Conservation (phyloP, 2,797 vertebrate genomes). For the Tiaroga cobitis region DNA sequence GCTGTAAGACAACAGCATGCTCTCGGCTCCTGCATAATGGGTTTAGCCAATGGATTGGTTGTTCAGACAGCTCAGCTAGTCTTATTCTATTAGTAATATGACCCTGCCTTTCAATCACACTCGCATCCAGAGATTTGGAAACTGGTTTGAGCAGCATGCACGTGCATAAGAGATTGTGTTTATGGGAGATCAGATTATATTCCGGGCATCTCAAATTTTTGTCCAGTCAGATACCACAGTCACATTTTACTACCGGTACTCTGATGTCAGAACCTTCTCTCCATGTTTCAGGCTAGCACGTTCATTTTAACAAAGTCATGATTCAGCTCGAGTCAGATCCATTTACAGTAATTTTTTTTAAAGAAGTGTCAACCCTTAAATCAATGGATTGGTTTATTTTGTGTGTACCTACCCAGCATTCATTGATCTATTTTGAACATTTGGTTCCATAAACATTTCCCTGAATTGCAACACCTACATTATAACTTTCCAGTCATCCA, state of each 20-base stretch:
- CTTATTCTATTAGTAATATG: slow-evolving; percentile 29
- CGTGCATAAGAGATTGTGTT: neutral
- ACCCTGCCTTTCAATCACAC: slow-evolving; percentile 35
- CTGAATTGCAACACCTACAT: neutral
- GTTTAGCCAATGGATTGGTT: slow-evolving; percentile 39
- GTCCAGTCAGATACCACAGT: neutral
- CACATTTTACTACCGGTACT: neutral
- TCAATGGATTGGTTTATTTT: neutral
- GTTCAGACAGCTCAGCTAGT: slow-evolving; percentile 32
- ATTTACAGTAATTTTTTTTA: neutral
- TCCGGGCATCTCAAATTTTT: neutral
- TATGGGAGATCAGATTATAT: slow-evolving; percentile 3
- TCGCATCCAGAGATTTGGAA: neutral
- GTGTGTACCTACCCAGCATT: neutral
- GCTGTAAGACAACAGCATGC: neutral
- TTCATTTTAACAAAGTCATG: neutral
- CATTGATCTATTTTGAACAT: neutral
- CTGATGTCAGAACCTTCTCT: neutral
- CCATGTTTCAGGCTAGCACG: neutral
- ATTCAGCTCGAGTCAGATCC: neutral
- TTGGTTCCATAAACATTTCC: slow-evolving; percentile 1
- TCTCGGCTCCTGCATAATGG: slow-evolving; percentile 12
- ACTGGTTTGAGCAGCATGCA: neutral
- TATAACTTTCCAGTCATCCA: neutral
- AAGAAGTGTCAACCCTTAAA: neutral